These are phyloP conservation scores for Melipona quadrifasciata DNA, from an alignment of 1,140 invertebrate genomes.

Conservation along the genomic window DNA sequence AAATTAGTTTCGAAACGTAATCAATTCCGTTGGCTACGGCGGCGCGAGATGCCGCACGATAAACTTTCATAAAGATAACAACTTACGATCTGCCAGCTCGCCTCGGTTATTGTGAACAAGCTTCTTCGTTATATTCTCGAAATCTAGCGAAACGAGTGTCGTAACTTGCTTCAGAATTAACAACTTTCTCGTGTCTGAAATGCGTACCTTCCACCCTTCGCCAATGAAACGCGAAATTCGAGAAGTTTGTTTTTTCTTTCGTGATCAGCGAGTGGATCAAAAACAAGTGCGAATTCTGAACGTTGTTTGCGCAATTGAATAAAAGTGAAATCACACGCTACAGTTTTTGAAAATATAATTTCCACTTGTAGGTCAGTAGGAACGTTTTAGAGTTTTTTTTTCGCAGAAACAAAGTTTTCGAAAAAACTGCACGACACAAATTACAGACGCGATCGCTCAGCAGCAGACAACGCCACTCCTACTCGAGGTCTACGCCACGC, in stretches of 20 bases:
- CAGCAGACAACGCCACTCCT: too few relatives aligned
- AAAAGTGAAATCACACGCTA: too few relatives aligned
- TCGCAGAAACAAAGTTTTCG: too few relatives aligned
- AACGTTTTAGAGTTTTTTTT: too few relatives aligned
- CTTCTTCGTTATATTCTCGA: neutral
- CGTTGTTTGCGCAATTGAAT: too few relatives aligned
- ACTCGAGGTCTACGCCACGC: too few relatives aligned
- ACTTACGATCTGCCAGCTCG: slow-evolving; percentile 44
- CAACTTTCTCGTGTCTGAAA: neutral
- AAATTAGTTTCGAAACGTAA: slow-evolving; percentile 35
- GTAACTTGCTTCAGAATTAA: neutral
- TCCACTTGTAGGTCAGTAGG: too few relatives aligned
- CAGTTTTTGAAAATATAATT: too few relatives aligned
- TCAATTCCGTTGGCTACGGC: slow-evolving; percentile 14
- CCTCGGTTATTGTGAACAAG: neutral
- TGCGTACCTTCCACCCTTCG: neutral
- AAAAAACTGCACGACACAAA: too few relatives aligned
- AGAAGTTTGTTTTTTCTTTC: neutral
- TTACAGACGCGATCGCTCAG: too few relatives aligned
- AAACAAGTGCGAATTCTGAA: too few relatives aligned
- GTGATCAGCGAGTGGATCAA: too few relatives aligned
- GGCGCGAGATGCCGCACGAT: neutral
- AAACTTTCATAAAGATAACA: slow-evolving; percentile 42
- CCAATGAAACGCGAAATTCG: neutral
- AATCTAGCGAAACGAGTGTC: neutral